Percentiles rank a stretch among this genome's conserved stretches.
Evolutionary conservation across 2,113 vertebrate genomes (phyloP).

Genomic region (Pseudopipra pipra): DNA sequence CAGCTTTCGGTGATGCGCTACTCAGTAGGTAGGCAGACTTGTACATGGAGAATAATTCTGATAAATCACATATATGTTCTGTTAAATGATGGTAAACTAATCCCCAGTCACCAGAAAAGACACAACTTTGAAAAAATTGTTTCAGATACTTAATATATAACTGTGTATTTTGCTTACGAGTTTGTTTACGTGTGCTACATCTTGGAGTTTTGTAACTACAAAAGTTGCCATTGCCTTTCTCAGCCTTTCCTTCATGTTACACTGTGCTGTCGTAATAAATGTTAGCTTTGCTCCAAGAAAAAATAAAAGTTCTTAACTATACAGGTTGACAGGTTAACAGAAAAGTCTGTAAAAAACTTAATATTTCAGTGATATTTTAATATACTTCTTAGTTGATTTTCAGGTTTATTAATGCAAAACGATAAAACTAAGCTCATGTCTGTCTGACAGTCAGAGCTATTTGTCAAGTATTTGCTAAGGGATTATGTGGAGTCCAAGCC

Average conservation of each 20-base stretch:
- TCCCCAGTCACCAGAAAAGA: background rate
- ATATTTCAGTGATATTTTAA: background rate
- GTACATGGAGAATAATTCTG: background rate
- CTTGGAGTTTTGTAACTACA: background rate
- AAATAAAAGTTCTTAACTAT: background rate
- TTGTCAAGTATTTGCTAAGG: background rate
- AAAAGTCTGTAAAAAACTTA: background rate
- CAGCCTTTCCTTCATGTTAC: background rate
- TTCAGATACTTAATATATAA: background rate
- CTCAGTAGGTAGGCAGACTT: conserved; percentile 83
- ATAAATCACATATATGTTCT: background rate
- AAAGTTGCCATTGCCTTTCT: background rate
- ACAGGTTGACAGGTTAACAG: background rate
- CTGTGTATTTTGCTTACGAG: background rate
- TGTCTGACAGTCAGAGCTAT: background rate
- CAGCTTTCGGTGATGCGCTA: conserved; percentile 98
- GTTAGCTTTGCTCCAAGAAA: background rate
- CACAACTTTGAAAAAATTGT: background rate
- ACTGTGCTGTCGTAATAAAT: background rate
- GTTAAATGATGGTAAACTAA: background rate
- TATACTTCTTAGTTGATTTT: background rate
- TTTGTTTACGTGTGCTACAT: background rate
- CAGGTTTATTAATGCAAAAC: background rate
- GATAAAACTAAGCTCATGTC: background rate
- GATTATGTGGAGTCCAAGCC: background rate